Conservation (phyloP, 2,797 vertebrate species). For the Myotis myotis region DNA sequence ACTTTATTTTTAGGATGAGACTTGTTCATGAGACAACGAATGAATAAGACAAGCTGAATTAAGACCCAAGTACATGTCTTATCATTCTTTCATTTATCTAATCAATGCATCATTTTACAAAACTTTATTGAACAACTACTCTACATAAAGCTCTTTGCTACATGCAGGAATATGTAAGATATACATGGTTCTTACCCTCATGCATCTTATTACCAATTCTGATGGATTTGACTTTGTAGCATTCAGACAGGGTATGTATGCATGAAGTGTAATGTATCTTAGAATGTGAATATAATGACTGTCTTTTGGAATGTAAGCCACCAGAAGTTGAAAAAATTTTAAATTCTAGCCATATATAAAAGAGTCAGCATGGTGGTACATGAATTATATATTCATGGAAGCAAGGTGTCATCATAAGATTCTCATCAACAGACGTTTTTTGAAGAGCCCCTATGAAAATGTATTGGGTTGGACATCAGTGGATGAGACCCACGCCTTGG, state of each 20-base stretch:
- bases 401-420: neutral
- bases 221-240: neutral
- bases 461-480: neutral
- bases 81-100: neutral
- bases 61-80: neutral
- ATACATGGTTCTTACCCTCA: neutral
- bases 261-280: neutral
- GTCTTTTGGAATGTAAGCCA: neutral
- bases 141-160: neutral
- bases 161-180: neutral
- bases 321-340: neutral
- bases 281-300: neutral
- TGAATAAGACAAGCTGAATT: neutral
- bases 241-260: neutral
- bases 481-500: neutral
- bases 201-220: neutral
- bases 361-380: neutral
- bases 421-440: neutral
- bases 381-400: neutral
- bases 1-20: slow-evolving; percentile 8
- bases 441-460: neutral
- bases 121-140: neutral
- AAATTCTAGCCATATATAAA: neutral
- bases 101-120: neutral
- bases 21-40: neutral